Evolutionary conservation across 1,140 invertebrate genomes (phyloP), one percentile per base, ranked within the genome.

Genomic region (Leptoteleia sp.): DNA sequence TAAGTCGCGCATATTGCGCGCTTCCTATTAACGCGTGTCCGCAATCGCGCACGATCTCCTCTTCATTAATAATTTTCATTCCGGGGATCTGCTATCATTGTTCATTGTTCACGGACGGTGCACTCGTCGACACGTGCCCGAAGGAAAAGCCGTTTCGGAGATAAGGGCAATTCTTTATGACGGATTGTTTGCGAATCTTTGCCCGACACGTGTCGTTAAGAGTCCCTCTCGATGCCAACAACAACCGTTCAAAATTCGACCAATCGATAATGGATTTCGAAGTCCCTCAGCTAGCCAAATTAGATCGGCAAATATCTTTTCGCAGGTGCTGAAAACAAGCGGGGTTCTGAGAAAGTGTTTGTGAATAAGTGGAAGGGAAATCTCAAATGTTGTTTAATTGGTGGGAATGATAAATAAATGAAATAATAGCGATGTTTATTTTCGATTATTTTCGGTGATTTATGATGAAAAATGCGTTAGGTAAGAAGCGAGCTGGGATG

Each of bases 51-150:
- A 57, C 68, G 57, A 73, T 64, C 68, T 62, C 29, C 42, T 38
- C 48, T 62, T 73, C 68, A 64, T 73, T 73, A 55, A 73, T 64
- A 55, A 73, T 73, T 64, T 73, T 73, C 59, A 40, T 73, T 64
- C 55, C 48, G 22, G 38, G 16, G 38, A 55, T 73, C 57, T 27
- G 47, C 37, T 64, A 73, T 73, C 68, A 54, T 64, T 64, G 68
- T 73, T 72, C 47, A 29, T 22, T 37, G 13, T 52, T 47, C 45
- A 40, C 15, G 22, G 25, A 29, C 22, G 48, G 47, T 55, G 50
- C 68, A 57, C 59, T 35, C 57, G 57, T 15, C 38, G 68, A 11
- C 68, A 73, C 68, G 68, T 73, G 68, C 13, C 50, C 33, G 9
- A 5, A 11, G 47, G 31, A 27, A 73, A 40, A 47, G 31, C 15